These are phyloP conservation scores for Otis tarda DNA, from an alignment of 2,113 vertebrate genomes.

Conservation along the genomic window DNA sequence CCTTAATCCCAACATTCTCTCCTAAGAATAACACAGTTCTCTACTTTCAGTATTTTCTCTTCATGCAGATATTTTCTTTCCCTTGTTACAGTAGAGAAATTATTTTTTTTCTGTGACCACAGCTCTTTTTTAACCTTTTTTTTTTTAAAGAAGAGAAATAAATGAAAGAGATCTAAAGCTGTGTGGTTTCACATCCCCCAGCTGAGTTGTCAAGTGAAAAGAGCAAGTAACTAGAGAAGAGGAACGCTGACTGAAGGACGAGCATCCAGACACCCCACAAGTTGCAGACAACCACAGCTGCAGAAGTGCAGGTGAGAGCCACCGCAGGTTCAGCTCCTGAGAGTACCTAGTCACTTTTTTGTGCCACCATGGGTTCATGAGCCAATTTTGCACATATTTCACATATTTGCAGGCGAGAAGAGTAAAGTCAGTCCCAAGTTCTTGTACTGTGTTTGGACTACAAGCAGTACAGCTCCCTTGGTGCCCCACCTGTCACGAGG, in stretches of 20 bases:
- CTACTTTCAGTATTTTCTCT: conserved; percentile 48
- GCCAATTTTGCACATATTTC: not conserved
- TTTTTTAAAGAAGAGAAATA: conserved; percentile 5
- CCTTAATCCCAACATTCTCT: conserved; percentile 54
- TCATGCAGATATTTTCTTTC: conserved; percentile 32
- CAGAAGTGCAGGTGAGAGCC: not conserved
- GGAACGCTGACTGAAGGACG: not conserved
- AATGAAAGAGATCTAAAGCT: conserved; percentile 4
- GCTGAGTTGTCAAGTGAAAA: not conserved
- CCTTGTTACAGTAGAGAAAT: not conserved
- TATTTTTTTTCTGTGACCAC: conserved; percentile 10
- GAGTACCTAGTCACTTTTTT: not conserved
- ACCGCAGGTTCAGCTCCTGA: not conserved
- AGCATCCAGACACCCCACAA: not conserved
- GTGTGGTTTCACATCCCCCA: conserved; percentile 9
- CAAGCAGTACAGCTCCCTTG: accelerated
- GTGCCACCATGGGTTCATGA: not conserved
- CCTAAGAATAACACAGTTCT: conserved; percentile 60
- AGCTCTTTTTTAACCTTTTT: conserved; percentile 6
- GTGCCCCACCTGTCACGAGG: accelerated
- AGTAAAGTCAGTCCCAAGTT: not conserved
- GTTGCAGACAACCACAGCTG: not conserved
- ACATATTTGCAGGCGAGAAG: accelerated
- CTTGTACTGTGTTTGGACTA: not conserved
- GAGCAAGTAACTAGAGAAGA: not conserved